Evolutionary conservation across 53 echinoderm and acorn worm genomes (phyloP), one percentile per base, ranked within the genome.

Genomic region (Stichopus horrens): DNA sequence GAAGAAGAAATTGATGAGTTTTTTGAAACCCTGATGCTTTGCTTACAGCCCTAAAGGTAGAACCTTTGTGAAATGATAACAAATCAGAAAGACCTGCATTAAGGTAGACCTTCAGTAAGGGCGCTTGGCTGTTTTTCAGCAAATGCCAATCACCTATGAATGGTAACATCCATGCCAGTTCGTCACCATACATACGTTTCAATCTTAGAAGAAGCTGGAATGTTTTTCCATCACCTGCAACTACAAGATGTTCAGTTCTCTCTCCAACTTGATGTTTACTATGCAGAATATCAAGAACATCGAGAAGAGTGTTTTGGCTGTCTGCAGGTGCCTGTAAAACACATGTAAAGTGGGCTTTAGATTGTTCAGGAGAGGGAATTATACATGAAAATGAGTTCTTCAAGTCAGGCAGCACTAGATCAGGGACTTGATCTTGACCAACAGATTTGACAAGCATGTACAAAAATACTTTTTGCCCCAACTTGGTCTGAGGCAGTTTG

Each of bases 1-100:
- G 90, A 4, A 90, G 52, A 19, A 90, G 74, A 54, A 90, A 90
- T 37, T 90, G 84, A 57, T 90, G 90, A 7, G 83, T 90, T 52
- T 86, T 90, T 10, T 86, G 76, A 86, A 86, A 90, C 11, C 58
- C 76, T 21, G 77, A 53, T 53, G 82, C 89, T 58, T 80, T 82
- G 52, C 81, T 73, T 1, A 89, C 89, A 82, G 82, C 80, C 52
- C 65, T 73, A 53, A 89, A 21, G 54, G 80, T 82, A 9, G 89
- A 60, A 82, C 89, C 82, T 73, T 58, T 67, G 73, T 89, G 82
- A 23, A 71, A 86, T 16, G 86, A 52, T 68, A 86, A 37, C 13
- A 67, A 37, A 66, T 86, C 86, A 51, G 23, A 9, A 18, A 86
- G 73, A 8, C 73, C 68, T 68, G 86, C 86, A 86, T 86, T 68